Base-by-base conservation (phyloP, 2,888 invertebrate genomes). In the Serrognathus titanus region DNA sequence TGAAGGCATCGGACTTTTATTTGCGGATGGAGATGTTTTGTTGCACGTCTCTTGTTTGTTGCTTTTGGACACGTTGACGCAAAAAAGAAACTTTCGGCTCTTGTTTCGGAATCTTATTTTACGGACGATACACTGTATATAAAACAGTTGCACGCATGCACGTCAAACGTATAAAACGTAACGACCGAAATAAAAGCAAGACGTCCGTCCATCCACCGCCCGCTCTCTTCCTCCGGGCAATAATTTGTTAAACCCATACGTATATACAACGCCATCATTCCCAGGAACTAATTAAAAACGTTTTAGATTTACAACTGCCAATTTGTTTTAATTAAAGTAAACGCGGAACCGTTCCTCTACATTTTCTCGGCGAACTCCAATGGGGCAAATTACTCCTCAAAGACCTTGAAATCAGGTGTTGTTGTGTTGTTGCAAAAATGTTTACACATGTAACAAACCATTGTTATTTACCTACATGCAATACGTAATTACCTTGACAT, bases 281-380 rank as follows among this genome's bases (percentile, higher is more conserved):
- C 49, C 40, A 45, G 55, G 49, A 54, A 54, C 39, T 54, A 54
- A 54, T 54, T 54, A 54, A 54, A 48, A 45, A 38, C 39, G 24
- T 50, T 55, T 37, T 47, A 37, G 45, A 49, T 45, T 55, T 55
- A 55, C 50, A 16, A 45, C 41, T 45, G 39, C 47, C 39, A 47
- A 43, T 41, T 48, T 43, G 36, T 49, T 55, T 55, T 45, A 55
- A 53, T 47, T 47, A 53, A 51, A 53, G 24, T 31, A 31, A 31
- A 31, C 24, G 24, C 24, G 24, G 24, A 31, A 31, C 24, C 24
- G 24, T 31, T 31, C 40, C 10, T 6, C 40, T 8, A 4, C 40
- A 40, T 40, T 40, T 40, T 40, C 11, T 11, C 11, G 7, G 40
- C 3, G 11, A 40, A 40, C 12, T 40, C 40, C 11, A 9, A 40